A percentile compares a stretch with the other conserved stretches of the same genome.
phyloP scores from a whole-genome alignment of 2,797 vertebrate species.

The Smutsia temminckii region DNA sequence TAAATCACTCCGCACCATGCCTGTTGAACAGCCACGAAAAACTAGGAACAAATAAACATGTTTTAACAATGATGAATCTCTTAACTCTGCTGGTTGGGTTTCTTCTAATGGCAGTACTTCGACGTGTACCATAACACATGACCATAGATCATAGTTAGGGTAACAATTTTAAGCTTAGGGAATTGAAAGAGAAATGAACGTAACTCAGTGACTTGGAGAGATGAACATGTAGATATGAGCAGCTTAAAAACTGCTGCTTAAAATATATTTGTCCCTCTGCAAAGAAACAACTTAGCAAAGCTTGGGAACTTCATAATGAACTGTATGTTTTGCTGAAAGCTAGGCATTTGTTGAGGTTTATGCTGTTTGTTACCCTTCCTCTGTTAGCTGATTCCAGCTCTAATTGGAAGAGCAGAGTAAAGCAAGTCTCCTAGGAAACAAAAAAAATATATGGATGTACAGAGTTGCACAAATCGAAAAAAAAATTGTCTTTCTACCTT shows the following conservation, averaged over 20 bases:
- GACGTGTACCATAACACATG: slow-evolving; percentile 44
- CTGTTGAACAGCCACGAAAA: slow-evolving; percentile 60
- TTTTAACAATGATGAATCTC: slow-evolving; percentile 66
- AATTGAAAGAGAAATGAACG: slow-evolving; percentile 58
- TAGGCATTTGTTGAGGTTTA: slow-evolving; percentile 66
- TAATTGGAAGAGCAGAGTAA: slow-evolving; percentile 70
- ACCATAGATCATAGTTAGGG: slow-evolving; percentile 56
- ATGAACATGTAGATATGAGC: slow-evolving; percentile 11
- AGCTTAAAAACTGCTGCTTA: slow-evolving; percentile 52
- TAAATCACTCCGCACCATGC: slow-evolving; percentile 55
- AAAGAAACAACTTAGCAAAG: slow-evolving; percentile 15
- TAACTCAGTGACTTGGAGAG: slow-evolving; percentile 51
- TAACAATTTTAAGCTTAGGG: slow-evolving; percentile 46
- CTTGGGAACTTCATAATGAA: slow-evolving; percentile 62
- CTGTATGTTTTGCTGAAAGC: slow-evolving; percentile 66
- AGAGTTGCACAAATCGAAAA: slow-evolving; percentile 48
- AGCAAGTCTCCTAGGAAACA: not conserved
- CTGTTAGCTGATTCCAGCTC: slow-evolving; percentile 49
- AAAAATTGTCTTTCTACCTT: slow-evolving; percentile 53
- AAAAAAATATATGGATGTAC: not conserved
- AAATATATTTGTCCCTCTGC: not conserved
- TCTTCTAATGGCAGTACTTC: slow-evolving; percentile 62
- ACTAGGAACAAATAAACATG: slow-evolving; percentile 47
- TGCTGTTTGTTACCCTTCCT: slow-evolving; percentile 66
- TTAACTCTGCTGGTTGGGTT: slow-evolving; percentile 61